Conservation (phyloP, 2,797 vertebrate species). For the Xenopus petersii region DNA sequence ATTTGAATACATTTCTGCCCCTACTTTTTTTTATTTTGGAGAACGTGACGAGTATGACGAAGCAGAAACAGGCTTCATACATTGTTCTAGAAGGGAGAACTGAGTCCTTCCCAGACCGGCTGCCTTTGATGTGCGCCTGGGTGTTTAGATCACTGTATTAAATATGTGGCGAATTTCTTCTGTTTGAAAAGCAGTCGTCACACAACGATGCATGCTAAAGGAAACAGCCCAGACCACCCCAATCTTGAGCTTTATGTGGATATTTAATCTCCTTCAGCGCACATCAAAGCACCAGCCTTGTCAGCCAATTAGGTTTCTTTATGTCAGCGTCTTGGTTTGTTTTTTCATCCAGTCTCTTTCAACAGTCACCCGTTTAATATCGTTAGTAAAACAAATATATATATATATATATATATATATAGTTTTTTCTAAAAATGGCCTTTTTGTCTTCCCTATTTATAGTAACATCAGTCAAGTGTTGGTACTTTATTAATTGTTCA, state of each 20-base stretch:
- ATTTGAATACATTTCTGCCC: too few relatives aligned
- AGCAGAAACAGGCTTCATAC: not conserved
- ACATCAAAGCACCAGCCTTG: constrained; percentile 49
- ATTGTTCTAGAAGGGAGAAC: not conserved
- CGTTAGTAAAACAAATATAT: constrained; percentile 28
- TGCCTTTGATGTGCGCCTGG: constrained; percentile 42
- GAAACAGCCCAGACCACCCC: constrained; percentile 50
- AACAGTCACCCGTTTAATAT: constrained; percentile 26
- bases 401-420: constrained; percentile 9
- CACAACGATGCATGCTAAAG: constrained; percentile 27
- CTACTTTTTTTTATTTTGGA: too few relatives aligned
- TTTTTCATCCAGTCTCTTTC: constrained; percentile 9
- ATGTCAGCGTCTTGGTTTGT: constrained; percentile 31
- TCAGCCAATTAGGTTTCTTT: constrained; percentile 29
- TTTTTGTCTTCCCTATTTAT: constrained; percentile 16
- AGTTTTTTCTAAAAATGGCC: constrained; percentile 19
- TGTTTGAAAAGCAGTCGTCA: constrained; percentile 53
- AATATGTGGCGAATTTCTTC: constrained; percentile 41
- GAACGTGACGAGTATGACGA: not conserved
- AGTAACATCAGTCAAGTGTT: constrained; percentile 13
- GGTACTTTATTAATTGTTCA: constrained; percentile 22
- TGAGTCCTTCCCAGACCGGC: constrained; percentile 7
- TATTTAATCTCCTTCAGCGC: constrained; percentile 48
- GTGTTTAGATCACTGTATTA: constrained; percentile 19
- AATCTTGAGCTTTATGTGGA: constrained; percentile 50